Base-by-base conservation (phyloP, 2,797 vertebrate genomes). In the Sebastes taczanowskii region DNA sequence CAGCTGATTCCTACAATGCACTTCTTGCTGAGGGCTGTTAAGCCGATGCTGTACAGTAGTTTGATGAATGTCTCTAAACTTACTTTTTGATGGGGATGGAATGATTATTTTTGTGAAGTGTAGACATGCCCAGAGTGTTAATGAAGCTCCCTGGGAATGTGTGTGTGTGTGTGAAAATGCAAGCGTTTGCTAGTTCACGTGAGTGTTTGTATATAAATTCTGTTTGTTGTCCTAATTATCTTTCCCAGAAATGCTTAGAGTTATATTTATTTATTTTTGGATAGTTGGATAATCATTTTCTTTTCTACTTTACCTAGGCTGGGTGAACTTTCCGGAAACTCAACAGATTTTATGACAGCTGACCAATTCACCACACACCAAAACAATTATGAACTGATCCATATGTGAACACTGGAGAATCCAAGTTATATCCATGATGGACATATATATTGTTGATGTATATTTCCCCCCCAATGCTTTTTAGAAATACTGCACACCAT, bases 51-150 rank as follows among this genome's bases (percentile, higher is more conserved):
- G 42, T 71, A 67, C 74, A 72, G 59, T 82, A 73, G 68, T 76
- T 78, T 90, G 81, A 86, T 91, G 82, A 86, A 89, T 88, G 67
- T 85, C 62, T 89, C 84, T 22, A 61, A 91, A 87, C 70, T 61
- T 42, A 69, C 65, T 83, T 78, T 89, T 83, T 83, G 81, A 88
- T 85, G 34, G 56, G 58, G 55, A 81, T 22, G 42, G 29, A 72
- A 60, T 81, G 74, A 85, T 78, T 90, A 73, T 77, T 77, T 84
- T 74, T 81, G 77, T 81, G 30, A 77, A 71, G 63, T 25, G n/a
- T 49, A 52, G 53, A 82, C 74, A 69, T 82, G 74, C 38, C 59
- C 27, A 53, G 74, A 63, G 55, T 74, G 7, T 81, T 80, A 83
- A 77, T 2, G 3, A 68, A 74, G 68, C 70, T 71, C 34, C 22